These are phyloP conservation scores for Brachionus sp. DNA, from an alignment of 1,140 invertebrate species.

Conservation along the genomic window DNA sequence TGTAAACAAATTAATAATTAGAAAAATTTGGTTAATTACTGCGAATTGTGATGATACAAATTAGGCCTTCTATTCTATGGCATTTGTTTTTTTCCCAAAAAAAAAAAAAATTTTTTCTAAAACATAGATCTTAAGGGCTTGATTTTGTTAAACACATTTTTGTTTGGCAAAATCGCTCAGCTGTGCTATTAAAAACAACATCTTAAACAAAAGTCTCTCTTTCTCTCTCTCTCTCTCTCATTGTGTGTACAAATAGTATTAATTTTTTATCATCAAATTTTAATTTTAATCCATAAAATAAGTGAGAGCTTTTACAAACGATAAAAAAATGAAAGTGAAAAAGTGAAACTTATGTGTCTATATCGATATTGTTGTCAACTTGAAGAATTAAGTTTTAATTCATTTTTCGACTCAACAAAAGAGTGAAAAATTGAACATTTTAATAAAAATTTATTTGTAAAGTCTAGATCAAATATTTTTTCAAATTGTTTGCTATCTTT, in stretches of 20 bases:
- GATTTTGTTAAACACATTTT: neutral
- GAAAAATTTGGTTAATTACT: constrained; percentile 23
- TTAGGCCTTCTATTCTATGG: neutral
- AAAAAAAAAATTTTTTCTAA: neutral
- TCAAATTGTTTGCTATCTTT: constrained; percentile 16
- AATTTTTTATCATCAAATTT: constrained; percentile 26
- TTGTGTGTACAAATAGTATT: constrained; percentile 15
- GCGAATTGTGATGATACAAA: constrained; percentile 18
- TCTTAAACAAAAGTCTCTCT: neutral
- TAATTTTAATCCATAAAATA: constrained; percentile 25
- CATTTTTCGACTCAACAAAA: neutral
- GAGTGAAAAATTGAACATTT: constrained; percentile 8
- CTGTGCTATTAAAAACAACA: neutral
- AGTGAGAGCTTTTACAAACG: constrained; percentile 5
- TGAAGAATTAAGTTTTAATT: constrained; percentile 36
- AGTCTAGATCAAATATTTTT: constrained; percentile 16
- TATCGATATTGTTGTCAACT: constrained; percentile 16
- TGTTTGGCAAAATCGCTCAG: constrained; percentile 18
- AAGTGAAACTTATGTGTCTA: neutral
- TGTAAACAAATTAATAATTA: constrained; percentile 38
- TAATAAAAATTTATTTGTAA: constrained; percentile 14
- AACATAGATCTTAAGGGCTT: neutral
- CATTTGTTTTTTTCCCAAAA: neutral
- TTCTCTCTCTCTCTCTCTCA: too few species aligned
- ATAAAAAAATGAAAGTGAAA: neutral